phyloP scores from a whole-genome alignment of 2,113 vertebrate genomes.

The Pycnonotus jocosus region DNA sequence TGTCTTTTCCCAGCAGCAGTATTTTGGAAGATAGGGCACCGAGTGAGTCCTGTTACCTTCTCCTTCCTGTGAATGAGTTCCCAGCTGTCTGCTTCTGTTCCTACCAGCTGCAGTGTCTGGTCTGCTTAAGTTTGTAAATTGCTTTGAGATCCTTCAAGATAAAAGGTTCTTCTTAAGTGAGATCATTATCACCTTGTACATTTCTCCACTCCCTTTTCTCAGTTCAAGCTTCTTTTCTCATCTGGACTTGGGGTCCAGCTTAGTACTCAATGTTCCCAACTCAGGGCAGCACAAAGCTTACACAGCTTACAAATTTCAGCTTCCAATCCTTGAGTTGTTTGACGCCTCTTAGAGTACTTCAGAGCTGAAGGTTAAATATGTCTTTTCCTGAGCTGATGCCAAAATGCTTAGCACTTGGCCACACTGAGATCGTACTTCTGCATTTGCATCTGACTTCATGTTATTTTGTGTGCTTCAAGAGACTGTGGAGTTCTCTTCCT shows the following conservation, averaged over 20 bases:
- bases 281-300: not conserved
- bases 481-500: slow-evolving; percentile 42
- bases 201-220: slow-evolving; percentile 46
- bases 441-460: slow-evolving; percentile 40
- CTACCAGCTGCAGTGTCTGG: slow-evolving; percentile 49
- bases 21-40: not conserved
- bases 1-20: not conserved
- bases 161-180: slow-evolving; percentile 34
- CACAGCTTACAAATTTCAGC: not conserved
- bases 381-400: slow-evolving; percentile 1
- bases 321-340: not conserved
- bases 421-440: not conserved
- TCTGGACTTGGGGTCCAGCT: not conserved
- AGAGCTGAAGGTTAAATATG: slow-evolving; percentile 47
- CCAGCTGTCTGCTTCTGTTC: slow-evolving; percentile 39
- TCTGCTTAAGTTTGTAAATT: slow-evolving; percentile 40
- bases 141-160: slow-evolving; percentile 44
- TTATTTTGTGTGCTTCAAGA: slow-evolving; percentile 49
- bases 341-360: not conserved
- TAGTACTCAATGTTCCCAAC: not conserved
- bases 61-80: not conserved
- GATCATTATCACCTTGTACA: not conserved
- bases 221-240: not conserved
- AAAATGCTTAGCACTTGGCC: slow-evolving; percentile 22
- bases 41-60: not conserved